phyloP scores from a whole-genome alignment of 2,888 invertebrate species.

The Isoperla grammatica region DNA sequence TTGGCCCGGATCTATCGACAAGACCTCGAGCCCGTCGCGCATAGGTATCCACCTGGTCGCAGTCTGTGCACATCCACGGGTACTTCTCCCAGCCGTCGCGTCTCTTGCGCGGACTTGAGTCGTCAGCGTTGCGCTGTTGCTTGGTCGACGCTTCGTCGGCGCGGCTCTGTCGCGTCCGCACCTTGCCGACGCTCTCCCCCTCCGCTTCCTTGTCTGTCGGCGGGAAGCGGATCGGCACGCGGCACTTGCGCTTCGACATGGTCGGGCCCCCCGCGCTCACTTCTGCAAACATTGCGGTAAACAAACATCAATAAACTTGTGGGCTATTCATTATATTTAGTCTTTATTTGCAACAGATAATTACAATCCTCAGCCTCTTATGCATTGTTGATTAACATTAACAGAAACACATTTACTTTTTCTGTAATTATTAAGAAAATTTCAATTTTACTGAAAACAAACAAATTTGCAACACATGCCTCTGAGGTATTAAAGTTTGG shows the following conservation, averaged over 20 bases:
- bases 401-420: too few species aligned
- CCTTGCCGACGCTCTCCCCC: conserved; percentile 11
- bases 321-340: too few species aligned
- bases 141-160: conserved; percentile 1
- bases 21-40: too few species aligned
- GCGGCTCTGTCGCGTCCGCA: conserved; percentile 19
- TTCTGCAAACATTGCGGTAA: background rate
- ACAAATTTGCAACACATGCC: too few species aligned
- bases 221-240: conserved; percentile 20
- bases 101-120: conserved; percentile 20
- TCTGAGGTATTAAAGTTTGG: too few species aligned
- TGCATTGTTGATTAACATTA: too few species aligned
- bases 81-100: conserved; percentile 28
- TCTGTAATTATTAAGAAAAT: too few species aligned
- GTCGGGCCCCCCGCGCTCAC: background rate
- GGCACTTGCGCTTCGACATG: conserved; percentile 24
- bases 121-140: background rate
- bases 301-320: too few species aligned
- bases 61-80: conserved; percentile 35
- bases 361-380: too few species aligned
- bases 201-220: conserved; percentile 6
- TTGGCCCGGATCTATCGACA: too few species aligned
- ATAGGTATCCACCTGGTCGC: conserved; percentile 36
- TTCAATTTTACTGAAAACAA: too few species aligned
- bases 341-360: too few species aligned